These are phyloP conservation scores for Equus przewalskii DNA, from an alignment of 2,113 vertebrate genomes.

Conservation along the genomic window DNA sequence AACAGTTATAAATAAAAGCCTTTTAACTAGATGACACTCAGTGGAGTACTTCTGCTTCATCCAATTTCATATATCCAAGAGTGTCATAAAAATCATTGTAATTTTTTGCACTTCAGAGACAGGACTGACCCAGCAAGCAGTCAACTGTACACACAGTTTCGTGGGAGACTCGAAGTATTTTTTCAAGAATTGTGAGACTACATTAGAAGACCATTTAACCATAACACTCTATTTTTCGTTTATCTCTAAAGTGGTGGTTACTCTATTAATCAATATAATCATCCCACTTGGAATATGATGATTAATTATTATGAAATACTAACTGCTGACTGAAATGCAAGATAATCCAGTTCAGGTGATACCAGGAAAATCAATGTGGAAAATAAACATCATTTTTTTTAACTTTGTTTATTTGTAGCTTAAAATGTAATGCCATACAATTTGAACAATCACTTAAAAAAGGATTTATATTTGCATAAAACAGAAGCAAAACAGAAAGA, in stretches of 20 bases:
- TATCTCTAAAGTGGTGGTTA: neutral
- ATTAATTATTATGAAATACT: neutral
- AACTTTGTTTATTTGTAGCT: conserved; percentile 87
- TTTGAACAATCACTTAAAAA: conserved; percentile 87
- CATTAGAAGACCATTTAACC: neutral
- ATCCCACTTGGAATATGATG: neutral
- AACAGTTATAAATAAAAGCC: neutral
- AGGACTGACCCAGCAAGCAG: neutral
- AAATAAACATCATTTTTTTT: conserved; percentile 68
- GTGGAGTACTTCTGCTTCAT: neutral
- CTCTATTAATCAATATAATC: neutral
- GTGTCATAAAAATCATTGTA: neutral
- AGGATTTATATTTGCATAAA: conserved; percentile 86
- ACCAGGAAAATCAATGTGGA: conserved; percentile 47
- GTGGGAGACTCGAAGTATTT: neutral
- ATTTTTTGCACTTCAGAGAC: neutral
- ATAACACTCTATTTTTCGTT: neutral
- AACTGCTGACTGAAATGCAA: neutral
- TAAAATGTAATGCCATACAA: conserved; percentile 89
- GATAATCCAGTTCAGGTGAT: neutral
- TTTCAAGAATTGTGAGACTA: neutral
- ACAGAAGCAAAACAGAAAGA: conserved; percentile 87
- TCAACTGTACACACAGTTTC: neutral
- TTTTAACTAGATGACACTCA: neutral
- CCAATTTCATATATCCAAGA: neutral